Evolutionary conservation across 2,888 invertebrate genomes (phyloP), one percentile per base, ranked within the genome.

Genomic region (Conops quadrifasciatus): DNA sequence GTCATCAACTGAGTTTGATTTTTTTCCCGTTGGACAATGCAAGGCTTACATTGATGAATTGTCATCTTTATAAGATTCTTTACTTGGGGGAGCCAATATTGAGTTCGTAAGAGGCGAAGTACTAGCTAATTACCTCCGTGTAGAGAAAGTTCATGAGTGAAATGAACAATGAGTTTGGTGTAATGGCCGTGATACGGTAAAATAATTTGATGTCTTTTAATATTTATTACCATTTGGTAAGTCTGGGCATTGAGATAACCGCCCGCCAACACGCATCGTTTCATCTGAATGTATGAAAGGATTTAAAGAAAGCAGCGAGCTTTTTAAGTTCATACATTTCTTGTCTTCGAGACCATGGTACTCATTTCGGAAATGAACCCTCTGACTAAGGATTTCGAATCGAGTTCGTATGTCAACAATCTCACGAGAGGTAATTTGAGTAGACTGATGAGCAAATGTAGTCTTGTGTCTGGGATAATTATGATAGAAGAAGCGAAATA

Each of bases 301-400:
- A 47, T 71, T 73, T 2, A 75, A 51, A 1, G 68, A 63, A 13
- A 71, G 59, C 1, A 72, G 67, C n/a, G 53, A 51, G n/a, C 60
- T 36, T 19, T 60, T 60, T 19, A 19, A n/a, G 3, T 30, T 60
- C 13, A 58, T 13, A 2, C 16, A 15, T n/a, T 19, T 4, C 4
- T 60, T 60, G 36, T 15, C 16, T 19, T n/a, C n/a, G n/a, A 30
- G 36, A n/a, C 16, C 28, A 2, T 21, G 21, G 16, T 58, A 58
- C 28, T 60, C 60, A 19, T 60, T 36, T 9, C 13, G 11, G 36
- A 60, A 60, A 15, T 60, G 30, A 0, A 24, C 24, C 30, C 28
- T 58, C 7, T 58, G 58, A 28, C 58, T 28, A 7, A 58, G 0
- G 2, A 21, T n/a, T 26, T 13, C 28, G 3, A 58, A 13, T 16